Conservation (phyloP, 2,113 vertebrate species). For the Ochotona princeps region DNA sequence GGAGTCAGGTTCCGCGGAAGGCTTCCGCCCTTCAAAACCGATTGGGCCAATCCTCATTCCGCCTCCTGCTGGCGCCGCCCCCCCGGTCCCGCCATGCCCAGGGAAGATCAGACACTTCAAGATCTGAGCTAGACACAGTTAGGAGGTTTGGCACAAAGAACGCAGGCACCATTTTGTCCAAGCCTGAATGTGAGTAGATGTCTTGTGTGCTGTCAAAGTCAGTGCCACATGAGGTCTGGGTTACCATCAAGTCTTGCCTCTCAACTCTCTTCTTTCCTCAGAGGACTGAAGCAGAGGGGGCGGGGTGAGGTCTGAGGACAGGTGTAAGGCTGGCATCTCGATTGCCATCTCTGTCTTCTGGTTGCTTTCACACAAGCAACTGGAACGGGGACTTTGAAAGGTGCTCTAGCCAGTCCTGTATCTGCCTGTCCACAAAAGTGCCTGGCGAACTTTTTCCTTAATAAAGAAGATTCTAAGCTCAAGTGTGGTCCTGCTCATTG, state of each 20-base stretch:
- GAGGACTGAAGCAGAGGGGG: conserved; percentile 23
- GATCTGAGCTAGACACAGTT: conserved; percentile 65
- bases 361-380: conserved; percentile 57
- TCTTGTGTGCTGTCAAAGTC: background rate
- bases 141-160: conserved; percentile 24
- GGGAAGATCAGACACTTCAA: conserved; percentile 84
- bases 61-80: background rate
- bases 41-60: too few species aligned
- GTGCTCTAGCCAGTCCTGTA: conserved; percentile 73
- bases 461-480: conserved; percentile 80
- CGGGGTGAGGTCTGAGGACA: background rate
- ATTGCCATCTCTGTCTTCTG: conserved; percentile 29
- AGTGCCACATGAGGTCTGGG: background rate
- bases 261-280: background rate
- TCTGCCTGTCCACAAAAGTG: conserved; percentile 71
- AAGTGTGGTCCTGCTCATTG: conserved; percentile 21
- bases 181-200: background rate
- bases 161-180: background rate
- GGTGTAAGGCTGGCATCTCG: background rate
- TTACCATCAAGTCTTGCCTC: background rate
- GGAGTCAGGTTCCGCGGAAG: conserved; percentile 70
- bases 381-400: conserved; percentile 71
- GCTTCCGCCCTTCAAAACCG: accelerated
- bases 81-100: conserved; percentile 75
- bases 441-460: conserved; percentile 71